phyloP scores from a whole-genome alignment of 2,888 invertebrate species.

The Globia sparganii region DNA sequence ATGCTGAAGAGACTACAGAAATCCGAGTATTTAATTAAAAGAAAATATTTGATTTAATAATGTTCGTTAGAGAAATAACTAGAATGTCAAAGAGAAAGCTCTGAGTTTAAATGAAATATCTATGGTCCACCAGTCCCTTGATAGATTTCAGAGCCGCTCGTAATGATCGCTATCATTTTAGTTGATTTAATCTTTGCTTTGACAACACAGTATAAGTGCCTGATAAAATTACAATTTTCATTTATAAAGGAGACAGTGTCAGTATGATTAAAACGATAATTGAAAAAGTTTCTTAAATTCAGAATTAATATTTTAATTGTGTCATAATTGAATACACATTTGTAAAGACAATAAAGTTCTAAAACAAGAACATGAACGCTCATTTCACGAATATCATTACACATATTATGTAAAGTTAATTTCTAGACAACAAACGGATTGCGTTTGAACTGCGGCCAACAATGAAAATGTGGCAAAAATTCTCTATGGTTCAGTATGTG shows the following conservation, averaged over 20 bases:
- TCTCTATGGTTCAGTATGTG: constrained; percentile 41
- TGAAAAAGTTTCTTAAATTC: background rate
- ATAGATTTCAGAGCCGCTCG: constrained; percentile 50
- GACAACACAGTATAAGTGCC: constrained; percentile 12
- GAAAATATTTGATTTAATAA: constrained; percentile 52
- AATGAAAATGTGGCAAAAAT: constrained; percentile 49
- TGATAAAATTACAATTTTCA: constrained; percentile 23
- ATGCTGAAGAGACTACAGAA: background rate
- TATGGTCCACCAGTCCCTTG: constrained; percentile 48
- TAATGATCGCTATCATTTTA: constrained; percentile 59
- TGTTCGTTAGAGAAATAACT: constrained; percentile 43
- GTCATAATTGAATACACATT: background rate
- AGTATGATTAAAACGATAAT: background rate
- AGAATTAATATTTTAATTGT: background rate
- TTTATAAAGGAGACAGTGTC: background rate
- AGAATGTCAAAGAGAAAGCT: constrained; percentile 53
- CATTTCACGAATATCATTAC: constrained; percentile 16
- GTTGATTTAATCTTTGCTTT: constrained; percentile 55
- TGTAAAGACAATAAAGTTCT: background rate
- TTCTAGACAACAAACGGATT: constrained; percentile 41
- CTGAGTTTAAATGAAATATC: constrained; percentile 56
- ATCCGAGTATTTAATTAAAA: constrained; percentile 33
- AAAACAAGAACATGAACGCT: constrained; percentile 11
- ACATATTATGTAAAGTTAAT: constrained; percentile 31
- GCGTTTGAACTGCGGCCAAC: constrained; percentile 48